phyloP scores from a whole-genome alignment of 2,113 vertebrate species.

The Craseonycteris thonglongyai region DNA sequence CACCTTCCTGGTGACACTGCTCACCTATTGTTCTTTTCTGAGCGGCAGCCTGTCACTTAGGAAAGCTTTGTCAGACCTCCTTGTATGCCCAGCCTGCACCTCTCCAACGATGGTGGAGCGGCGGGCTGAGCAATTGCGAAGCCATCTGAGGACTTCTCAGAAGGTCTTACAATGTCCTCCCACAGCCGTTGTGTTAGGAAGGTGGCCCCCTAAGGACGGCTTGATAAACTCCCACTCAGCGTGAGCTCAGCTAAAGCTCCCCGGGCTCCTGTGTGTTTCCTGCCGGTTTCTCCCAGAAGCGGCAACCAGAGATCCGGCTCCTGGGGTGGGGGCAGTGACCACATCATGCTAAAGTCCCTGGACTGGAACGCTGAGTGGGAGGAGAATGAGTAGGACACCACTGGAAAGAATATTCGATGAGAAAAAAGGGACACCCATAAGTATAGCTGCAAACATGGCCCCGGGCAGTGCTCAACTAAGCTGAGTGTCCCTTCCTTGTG shows the following conservation, averaged over 20 bases:
- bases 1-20: not conserved
- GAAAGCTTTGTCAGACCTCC: not conserved
- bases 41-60: not conserved
- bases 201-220: not conserved
- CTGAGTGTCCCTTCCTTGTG: not conserved
- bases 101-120: not conserved
- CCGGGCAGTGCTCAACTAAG: no score
- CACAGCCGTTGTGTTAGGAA: not conserved
- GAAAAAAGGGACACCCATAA: not conserved
- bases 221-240: not conserved
- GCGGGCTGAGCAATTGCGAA: not conserved
- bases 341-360: slow-evolving; percentile 86
- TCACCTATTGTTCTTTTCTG: not conserved
- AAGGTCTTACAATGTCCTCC: not conserved
- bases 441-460: not conserved
- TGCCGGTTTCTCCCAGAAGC: slow-evolving; percentile 83
- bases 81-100: not conserved
- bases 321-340: slow-evolving; percentile 85
- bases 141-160: not conserved
- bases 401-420: not conserved
- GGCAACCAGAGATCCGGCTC: slow-evolving; percentile 92
- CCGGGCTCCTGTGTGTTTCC: not conserved
- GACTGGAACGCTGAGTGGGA: slow-evolving; percentile 96
- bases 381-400: not conserved
- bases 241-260: not conserved